These are phyloP conservation scores for Drosophila prolongata DNA, from an alignment of 2,888 invertebrate genomes.

Conservation along the genomic window DNA sequence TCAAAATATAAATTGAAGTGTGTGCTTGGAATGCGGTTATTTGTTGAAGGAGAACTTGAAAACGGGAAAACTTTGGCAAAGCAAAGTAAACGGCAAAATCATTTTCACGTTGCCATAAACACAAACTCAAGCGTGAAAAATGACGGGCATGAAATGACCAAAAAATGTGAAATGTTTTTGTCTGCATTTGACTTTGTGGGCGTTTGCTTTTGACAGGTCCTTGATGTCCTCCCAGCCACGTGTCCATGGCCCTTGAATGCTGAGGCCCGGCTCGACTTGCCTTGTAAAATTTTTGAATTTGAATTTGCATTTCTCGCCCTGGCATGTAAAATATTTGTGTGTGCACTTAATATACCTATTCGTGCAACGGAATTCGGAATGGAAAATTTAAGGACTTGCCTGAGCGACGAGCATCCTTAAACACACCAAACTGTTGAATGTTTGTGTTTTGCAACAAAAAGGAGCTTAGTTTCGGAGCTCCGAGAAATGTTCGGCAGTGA, in stretches of 20 bases:
- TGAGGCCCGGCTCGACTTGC: constrained; percentile 6
- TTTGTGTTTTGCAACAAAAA: constrained; percentile 3
- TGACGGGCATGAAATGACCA: constrained; percentile 82
- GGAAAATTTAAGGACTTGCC: constrained; percentile 11
- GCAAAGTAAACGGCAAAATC: constrained; percentile 51
- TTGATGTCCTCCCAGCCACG: constrained; percentile 20
- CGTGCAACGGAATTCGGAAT: constrained; percentile 24
- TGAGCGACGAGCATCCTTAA: constrained; percentile 6
- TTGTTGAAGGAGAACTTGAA: constrained; percentile 21
- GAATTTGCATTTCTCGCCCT: constrained; percentile 26
- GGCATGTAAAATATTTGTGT: constrained; percentile 37
- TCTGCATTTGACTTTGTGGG: constrained; percentile 23
- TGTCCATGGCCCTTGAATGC: background rate
- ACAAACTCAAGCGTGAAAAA: constrained; percentile 68
- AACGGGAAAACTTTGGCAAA: constrained; percentile 26
- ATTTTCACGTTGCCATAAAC: constrained; percentile 58
- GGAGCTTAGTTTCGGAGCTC: background rate
- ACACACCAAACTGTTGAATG: constrained; percentile 33
- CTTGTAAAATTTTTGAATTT: constrained; percentile 32
- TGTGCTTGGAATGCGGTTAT: constrained; percentile 22
- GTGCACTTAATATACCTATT: constrained; percentile 27
- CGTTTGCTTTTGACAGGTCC: constrained; percentile 31
- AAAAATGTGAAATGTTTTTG: constrained; percentile 51
- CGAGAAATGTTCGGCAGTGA: constrained; percentile 5
- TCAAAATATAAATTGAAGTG: constrained; percentile 74